Evolutionary conservation across 2,113 vertebrate genomes (phyloP).

Genomic region (Rissa tridactyla): DNA sequence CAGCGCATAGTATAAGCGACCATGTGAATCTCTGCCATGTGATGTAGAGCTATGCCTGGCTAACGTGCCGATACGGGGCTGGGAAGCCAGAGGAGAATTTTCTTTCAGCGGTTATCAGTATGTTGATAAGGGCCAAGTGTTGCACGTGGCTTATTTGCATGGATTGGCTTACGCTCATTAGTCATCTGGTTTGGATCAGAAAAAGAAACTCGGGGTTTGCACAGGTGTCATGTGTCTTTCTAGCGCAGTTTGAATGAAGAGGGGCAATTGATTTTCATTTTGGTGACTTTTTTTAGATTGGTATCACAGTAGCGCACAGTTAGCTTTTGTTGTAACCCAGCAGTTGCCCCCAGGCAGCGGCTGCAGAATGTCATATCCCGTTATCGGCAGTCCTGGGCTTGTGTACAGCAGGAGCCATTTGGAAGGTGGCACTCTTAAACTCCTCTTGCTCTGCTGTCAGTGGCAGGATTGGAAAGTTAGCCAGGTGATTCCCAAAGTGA

Average conservation of each 20-base stretch:
- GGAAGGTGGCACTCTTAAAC: background rate
- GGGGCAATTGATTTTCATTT: background rate
- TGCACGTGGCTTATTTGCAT: background rate
- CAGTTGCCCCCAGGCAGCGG: background rate
- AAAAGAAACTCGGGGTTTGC: background rate
- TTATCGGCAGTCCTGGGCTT: accelerated
- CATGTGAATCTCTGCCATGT: slow-evolving; percentile 30
- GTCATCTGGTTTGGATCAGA: background rate
- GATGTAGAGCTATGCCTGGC: background rate
- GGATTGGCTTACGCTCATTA: accelerated
- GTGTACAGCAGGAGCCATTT: background rate
- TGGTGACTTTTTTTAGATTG: background rate
- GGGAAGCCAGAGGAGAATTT: background rate
- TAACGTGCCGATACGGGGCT: background rate
- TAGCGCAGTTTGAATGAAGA: background rate
- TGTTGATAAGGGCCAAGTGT: background rate
- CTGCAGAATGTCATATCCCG: background rate
- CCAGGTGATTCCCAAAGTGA: background rate
- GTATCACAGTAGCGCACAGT: background rate
- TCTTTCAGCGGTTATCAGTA: background rate
- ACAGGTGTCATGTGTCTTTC: background rate
- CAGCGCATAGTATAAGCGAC: background rate
- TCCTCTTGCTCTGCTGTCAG: background rate
- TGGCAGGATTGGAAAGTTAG: background rate
- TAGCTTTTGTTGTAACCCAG: background rate